Evolutionary conservation across 2,888 invertebrate species (phyloP).

Genomic region (Melieria crassipennis): DNA sequence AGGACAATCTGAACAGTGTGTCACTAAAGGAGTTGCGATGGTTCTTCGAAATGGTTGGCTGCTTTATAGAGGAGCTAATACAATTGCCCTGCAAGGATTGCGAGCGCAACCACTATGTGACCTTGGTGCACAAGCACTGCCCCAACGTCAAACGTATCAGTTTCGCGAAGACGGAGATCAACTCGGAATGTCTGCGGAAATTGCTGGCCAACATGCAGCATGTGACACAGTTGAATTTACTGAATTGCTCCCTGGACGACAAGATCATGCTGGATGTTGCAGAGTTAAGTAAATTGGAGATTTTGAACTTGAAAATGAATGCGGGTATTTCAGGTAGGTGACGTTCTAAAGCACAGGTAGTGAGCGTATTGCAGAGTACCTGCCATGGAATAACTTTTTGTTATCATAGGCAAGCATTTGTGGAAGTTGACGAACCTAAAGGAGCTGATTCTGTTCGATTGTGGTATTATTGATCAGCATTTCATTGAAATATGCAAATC

Average conservation of each 20-base stretch:
- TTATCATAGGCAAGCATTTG: slow-evolving; percentile 14
- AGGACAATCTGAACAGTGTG: slow-evolving; percentile 15
- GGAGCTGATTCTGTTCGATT: slow-evolving; percentile 20
- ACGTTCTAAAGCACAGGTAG: too few relatives aligned
- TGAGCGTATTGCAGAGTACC: too few relatives aligned
- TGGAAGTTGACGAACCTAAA: slow-evolving; percentile 16
- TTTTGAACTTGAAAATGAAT: slow-evolving; percentile 20
- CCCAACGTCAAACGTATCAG: slow-evolving; percentile 15
- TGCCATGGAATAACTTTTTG: not conserved
- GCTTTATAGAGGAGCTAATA: slow-evolving; percentile 4
- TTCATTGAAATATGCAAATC: slow-evolving; percentile 25
- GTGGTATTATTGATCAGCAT: slow-evolving; percentile 19
- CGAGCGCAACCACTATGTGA: slow-evolving; percentile 25
- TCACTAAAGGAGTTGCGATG: slow-evolving; percentile 14
- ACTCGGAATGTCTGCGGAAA: slow-evolving; percentile 20
- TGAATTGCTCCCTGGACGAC: slow-evolving; percentile 26
- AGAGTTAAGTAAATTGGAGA: slow-evolving; percentile 15
- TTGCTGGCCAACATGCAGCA: slow-evolving; percentile 23
- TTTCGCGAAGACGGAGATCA: slow-evolving; percentile 25
- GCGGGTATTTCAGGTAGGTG: slow-evolving; percentile 18
- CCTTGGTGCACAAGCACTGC: slow-evolving; percentile 20
- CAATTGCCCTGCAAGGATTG: slow-evolving; percentile 14
- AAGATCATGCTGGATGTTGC: slow-evolving; percentile 23
- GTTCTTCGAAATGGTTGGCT: slow-evolving; percentile 24
- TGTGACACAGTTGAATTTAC: slow-evolving; percentile 15